Evolutionary conservation across 2,113 vertebrate genomes (phyloP).

Genomic region (Craseonycteris thonglongyai): DNA sequence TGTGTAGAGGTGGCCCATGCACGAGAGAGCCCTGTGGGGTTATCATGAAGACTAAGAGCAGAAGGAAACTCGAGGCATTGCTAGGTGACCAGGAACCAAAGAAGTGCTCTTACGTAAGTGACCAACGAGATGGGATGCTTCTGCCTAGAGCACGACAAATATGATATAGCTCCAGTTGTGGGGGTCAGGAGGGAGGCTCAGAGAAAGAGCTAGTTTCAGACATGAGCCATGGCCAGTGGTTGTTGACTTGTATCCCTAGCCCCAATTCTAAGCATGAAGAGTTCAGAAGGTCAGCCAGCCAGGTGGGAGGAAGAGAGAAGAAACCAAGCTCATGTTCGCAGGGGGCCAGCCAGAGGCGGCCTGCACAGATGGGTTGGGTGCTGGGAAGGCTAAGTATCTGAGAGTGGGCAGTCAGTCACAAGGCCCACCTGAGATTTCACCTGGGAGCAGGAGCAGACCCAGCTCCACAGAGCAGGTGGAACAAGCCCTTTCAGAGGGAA

Average conservation of each 20-base stretch:
- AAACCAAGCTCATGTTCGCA: neutral
- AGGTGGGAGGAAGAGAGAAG: neutral
- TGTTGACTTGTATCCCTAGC: neutral
- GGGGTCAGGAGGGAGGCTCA: neutral
- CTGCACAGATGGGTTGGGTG: neutral
- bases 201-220: neutral
- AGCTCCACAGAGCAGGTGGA: neutral
- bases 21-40: neutral
- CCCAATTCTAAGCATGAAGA: neutral
- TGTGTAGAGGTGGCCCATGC: neutral
- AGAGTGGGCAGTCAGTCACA: neutral
- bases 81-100: neutral
- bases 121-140: neutral
- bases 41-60: neutral
- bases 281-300: neutral
- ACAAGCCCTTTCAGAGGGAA: neutral
- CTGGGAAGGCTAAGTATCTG: neutral
- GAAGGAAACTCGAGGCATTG: neutral
- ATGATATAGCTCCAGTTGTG: neutral
- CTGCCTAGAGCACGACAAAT: neutral
- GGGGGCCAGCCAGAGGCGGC: neutral
- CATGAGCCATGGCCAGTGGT: fast-evolving
- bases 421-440: neutral
- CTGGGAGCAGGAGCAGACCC: neutral
- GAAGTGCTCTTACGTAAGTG: neutral